Percentiles rank a stretch among this genome's conserved stretches.
Evolutionary conservation across 2,113 vertebrate species (phyloP).

Genomic region (Desmodus rotundus): DNA sequence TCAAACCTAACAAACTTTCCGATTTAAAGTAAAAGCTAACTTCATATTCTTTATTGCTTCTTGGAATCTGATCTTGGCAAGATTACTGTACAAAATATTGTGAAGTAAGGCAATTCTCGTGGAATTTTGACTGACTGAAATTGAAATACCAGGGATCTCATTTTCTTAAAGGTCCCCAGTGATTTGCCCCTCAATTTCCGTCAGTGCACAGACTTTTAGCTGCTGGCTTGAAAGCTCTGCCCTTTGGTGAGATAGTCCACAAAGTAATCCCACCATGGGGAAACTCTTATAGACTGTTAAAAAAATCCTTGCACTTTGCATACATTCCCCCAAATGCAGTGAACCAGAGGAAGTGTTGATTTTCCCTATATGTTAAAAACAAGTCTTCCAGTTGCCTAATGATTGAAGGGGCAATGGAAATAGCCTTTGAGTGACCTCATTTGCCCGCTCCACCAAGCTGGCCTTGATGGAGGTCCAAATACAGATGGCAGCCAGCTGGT

Average conservation of each 20-base stretch:
- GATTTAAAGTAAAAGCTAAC: conserved; percentile 56
- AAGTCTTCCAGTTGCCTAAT: background rate
- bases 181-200: background rate
- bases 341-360: background rate
- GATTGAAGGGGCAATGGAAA: background rate
- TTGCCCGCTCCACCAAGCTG: background rate
- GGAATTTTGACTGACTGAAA: conserved; percentile 5
- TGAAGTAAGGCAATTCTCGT: conserved; percentile 35
- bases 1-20: conserved; percentile 50
- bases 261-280: background rate
- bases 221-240: background rate
- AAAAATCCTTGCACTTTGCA: background rate
- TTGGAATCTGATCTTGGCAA: conserved; percentile 63
- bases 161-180: background rate
- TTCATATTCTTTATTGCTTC: conserved; percentile 70
- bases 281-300: background rate
- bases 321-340: background rate
- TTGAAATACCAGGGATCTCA: background rate
- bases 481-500: background rate
- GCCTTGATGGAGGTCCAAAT: background rate
- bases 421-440: background rate
- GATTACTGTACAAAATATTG: conserved; percentile 34
- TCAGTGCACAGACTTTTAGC: background rate
- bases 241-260: background rate
- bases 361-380: conserved; percentile 1